phyloP scores from a whole-genome alignment of 1,140 invertebrate species.

The Calliphora vicina region DNA sequence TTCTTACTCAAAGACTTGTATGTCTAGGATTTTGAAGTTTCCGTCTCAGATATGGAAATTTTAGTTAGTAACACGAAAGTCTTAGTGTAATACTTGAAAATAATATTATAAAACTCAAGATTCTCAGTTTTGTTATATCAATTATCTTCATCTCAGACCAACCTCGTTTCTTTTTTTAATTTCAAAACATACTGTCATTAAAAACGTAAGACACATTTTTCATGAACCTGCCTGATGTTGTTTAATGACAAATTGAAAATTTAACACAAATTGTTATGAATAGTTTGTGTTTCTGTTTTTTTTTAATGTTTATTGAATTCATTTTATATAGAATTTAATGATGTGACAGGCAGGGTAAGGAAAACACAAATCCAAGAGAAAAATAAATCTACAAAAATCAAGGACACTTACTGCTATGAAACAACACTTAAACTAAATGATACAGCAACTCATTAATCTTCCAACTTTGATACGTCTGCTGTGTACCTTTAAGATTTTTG shows the following conservation, averaged over 20 bases:
- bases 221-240: neutral
- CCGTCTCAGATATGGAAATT: too few species aligned
- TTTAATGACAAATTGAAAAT: slow-evolving; percentile 9
- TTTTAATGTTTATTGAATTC: neutral
- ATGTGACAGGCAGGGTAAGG: neutral
- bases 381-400: slow-evolving; percentile 20
- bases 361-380: neutral
- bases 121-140: too few species aligned
- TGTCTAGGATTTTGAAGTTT: too few species aligned
- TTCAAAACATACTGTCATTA: too few species aligned
- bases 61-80: too few species aligned
- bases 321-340: neutral
- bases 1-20: too few species aligned
- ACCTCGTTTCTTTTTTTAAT: too few species aligned
- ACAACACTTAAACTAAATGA: slow-evolving; percentile 28
- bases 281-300: neutral
- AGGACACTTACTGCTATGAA: neutral
- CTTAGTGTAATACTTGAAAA: too few species aligned
- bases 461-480: neutral
- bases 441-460: slow-evolving; percentile 32
- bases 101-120: too few species aligned
- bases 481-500: neutral
- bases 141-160: too few species aligned
- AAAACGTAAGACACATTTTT: too few species aligned
- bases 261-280: neutral